Conservation (phyloP, 1,140 invertebrate species). For the Zaprionus ghesquierei region DNA sequence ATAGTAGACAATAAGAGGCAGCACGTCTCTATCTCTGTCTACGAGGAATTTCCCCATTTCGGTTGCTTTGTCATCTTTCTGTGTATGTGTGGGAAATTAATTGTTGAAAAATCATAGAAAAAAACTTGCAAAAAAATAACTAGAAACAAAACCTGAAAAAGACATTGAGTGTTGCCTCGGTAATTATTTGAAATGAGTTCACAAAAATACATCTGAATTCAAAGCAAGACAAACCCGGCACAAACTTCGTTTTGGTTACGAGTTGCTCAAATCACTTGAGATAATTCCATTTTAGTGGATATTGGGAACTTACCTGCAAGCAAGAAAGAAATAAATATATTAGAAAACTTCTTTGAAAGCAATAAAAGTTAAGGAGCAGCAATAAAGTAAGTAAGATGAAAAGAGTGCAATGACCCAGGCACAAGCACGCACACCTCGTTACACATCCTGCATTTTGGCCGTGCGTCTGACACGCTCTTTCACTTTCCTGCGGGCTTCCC, state of each 20-base stretch:
- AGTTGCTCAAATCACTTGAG: neutral
- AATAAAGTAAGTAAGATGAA: neutral
- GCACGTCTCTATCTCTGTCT: neutral
- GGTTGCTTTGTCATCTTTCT: conserved; percentile 63
- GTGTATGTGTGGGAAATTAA: conserved; percentile 68
- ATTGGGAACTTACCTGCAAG: conserved; percentile 61
- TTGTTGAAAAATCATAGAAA: conserved; percentile 49
- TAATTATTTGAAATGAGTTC: conserved; percentile 76
- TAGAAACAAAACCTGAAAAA: conserved; percentile 26
- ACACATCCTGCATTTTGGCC: conserved; percentile 28
- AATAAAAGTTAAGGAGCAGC: neutral
- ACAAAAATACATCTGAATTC: conserved; percentile 55
- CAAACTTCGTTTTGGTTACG: conserved; percentile 13
- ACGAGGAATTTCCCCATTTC: conserved; percentile 70
- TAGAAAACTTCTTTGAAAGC: conserved; percentile 44
- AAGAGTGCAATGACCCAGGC: conserved; percentile 60
- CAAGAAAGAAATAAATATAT: conserved; percentile 31
- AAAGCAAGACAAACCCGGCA: conserved; percentile 14
- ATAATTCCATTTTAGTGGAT: conserved; percentile 19
- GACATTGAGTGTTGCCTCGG: conserved; percentile 34
- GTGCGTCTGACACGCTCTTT: no score
- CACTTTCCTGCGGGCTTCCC: conserved; percentile 61
- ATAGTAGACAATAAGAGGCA: conserved; percentile 19
- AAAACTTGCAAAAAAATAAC: conserved; percentile 27
- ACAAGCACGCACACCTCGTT: neutral